Evolutionary conservation across 1,140 invertebrate genomes (phyloP), one percentile per base, ranked within the genome.

Genomic region (Eupeodes corollae): DNA sequence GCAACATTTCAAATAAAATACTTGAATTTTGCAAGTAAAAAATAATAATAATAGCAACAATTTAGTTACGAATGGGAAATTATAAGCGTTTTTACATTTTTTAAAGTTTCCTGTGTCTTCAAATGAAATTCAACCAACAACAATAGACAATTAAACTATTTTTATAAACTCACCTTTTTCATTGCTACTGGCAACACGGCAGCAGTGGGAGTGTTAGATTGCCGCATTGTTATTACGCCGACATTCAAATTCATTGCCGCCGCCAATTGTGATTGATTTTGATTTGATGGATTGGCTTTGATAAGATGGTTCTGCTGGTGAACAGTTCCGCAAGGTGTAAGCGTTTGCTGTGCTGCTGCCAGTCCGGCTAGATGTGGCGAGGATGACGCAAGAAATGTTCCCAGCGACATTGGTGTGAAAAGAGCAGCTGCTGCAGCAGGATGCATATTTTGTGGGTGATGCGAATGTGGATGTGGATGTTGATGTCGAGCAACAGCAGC

Each of bases 381-480:
- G 10, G 46, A 47, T 14, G 49, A 40, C n/a, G 42, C 35, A n/a
- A 53, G 46, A 47, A 52, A 52, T 16, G 48, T 49, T 40, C 51
- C 32, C 18, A 52, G 37, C 11, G 51, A 47, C 26, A 52, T 14
- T 19, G 51, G 51, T 42, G 51, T 52, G 31, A 52, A 52, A 45
- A 52, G 49, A 31, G 51, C 51, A 16, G 51, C 51, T 14, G 51
- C 51, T 13, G 49, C 49, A 15, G 51, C 47, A 11, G 47, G 51
- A 52, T 52, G 51, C 9, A 46, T 21, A 9, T 18, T 38, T 43
- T 47, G 35, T 47, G 45, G 69, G 51, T 19, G 68, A 69, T 13
- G 68, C 61, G 12, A 63, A 45, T 10, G 68, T 60, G 12, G 64
- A 55, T 41, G 69, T 45, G 56, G 63, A 61, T 41, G 54, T 16